Evolutionary conservation across 1,140 invertebrate genomes (phyloP).

Genomic region (Conopomorpha cramerella): DNA sequence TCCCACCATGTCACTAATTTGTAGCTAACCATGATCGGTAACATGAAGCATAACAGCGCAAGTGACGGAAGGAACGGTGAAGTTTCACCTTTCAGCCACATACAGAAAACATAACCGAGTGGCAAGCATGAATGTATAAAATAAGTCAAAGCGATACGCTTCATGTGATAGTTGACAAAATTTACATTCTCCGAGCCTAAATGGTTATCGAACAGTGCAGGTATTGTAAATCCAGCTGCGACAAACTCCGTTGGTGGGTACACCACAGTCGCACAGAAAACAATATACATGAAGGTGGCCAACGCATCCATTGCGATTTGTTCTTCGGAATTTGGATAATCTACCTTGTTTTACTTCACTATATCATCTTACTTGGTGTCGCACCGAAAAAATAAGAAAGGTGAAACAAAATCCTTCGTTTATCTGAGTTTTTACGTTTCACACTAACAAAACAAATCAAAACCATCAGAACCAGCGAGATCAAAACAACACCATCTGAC

Average conservation of each 20-base stretch:
- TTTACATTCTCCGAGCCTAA: constrained; percentile 71
- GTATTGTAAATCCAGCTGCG: constrained; percentile 73
- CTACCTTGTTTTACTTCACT: too few species aligned
- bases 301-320: constrained; percentile 61
- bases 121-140: constrained; percentile 72
- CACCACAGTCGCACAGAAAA: constrained; percentile 71
- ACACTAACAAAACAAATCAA: too few species aligned
- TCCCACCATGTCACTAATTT: constrained; percentile 69
- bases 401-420: too few species aligned
- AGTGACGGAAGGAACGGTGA: constrained; percentile 36
- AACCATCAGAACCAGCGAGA: too few species aligned
- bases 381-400: too few species aligned
- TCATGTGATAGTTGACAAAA: constrained; percentile 76
- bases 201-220: constrained; percentile 66
- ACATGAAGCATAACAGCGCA: constrained; percentile 23
- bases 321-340: too few species aligned
- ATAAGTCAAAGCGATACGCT: constrained; percentile 67
- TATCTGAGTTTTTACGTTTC: too few species aligned
- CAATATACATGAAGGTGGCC: constrained; percentile 68
- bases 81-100: constrained; percentile 25
- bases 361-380: too few species aligned
- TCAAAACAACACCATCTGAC: too few species aligned
- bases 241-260: constrained; percentile 79
- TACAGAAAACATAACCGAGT: constrained; percentile 66
- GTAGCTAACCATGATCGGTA: constrained; percentile 32